Base-by-base conservation (phyloP, 2,888 invertebrate genomes). In the Gonocerus acuteangulatus region DNA sequence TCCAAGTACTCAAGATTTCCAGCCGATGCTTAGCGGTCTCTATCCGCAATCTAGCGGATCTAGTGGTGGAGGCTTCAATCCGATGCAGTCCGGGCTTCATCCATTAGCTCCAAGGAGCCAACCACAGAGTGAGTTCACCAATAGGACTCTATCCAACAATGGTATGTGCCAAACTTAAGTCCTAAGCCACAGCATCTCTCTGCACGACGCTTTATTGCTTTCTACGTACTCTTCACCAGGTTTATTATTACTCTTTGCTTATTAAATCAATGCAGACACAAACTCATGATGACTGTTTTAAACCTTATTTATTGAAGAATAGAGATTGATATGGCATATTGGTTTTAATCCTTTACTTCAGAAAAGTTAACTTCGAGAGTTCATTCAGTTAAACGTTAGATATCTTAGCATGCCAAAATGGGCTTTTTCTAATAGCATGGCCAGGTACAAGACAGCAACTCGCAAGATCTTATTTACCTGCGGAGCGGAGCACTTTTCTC, bases 101-200 rank as follows among this genome's bases (percentile, higher is more conserved):
- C 48, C 63, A 11, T 22, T 65, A 3, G 58, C 61, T 7, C 57
- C 48, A 74, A 79, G 78, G 73, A 78, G 80, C 36, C 59, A 52
- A 48, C 62, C 65, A 57, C 69, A 66, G 81, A 84, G 84, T 83
- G 82, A 84, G 82, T 83, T 81, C 49, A 27, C 48, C 39, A 21
- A 32, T 49, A 48, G 45, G 57, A 57, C 45, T 16, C 49, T 49
- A 6, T 45, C 42, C 21, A 61, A 61, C 64, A 62, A 42, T 52
- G 64, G 64, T 64, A 64, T 60, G 64, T 64, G 47, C 27, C 60
- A 39, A 49, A 45, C 57, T 47, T 21, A 21, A 13, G 9, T 47
- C 19, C 16, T 18, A 47, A 47, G 47, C 21, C 47, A 18, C 7
- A 18, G 47, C 47, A 18, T 9, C 16, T 9, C n/a, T 39, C 15